Base-by-base conservation (phyloP, 1,140 invertebrate genomes). In the Cyphomyrmex costatus region DNA sequence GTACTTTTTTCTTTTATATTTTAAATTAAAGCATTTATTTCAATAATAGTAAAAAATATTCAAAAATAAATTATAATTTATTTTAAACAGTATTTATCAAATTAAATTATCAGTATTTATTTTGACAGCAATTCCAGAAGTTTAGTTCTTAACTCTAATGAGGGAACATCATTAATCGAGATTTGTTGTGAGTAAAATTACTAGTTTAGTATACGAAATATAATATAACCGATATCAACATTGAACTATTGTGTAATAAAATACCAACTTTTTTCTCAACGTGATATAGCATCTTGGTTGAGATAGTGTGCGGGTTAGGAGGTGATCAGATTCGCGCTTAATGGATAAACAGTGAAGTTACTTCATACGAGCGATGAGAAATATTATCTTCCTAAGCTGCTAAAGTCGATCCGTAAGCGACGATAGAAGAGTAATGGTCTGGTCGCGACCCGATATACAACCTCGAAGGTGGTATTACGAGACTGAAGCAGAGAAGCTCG, bases 311-410 rank as follows among this genome's bases (percentile, higher is more conserved):
- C 51, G 36, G 66, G 21, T 73, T 60, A 73, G 66, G 24, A 58
- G 49, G 79, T 82, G 79, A 82, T 82, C 66, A 60, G 79, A 82
- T 82, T 82, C 79, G 36, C 36, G 33, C 79, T 82, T 82, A 82
- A 82, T 82, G 79, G 79, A 82, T 82, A 82, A 82, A 82, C 79
- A 82, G 79, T 82, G 66, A 58, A 82, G 66, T 82, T 82, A 82
- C 66, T 82, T 16, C 79, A 73, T 82, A 82, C 66, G 49, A 49
- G 33, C 63, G 53, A 73, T 82, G 79, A 82, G 79, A 82, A 82
- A 82, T 82, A 82, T 82, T 71, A 82, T 82, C 79, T 82, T 42
- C 79, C 79, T 82, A 73, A 82, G 79, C 66, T 82, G 79, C 66
- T 82, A 42, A 73, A 71, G 66, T 82, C 66, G 79, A 82, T 73